These are phyloP conservation scores for Atta colombica DNA, from an alignment of 1,140 invertebrate genomes.

Conservation along the genomic window DNA sequence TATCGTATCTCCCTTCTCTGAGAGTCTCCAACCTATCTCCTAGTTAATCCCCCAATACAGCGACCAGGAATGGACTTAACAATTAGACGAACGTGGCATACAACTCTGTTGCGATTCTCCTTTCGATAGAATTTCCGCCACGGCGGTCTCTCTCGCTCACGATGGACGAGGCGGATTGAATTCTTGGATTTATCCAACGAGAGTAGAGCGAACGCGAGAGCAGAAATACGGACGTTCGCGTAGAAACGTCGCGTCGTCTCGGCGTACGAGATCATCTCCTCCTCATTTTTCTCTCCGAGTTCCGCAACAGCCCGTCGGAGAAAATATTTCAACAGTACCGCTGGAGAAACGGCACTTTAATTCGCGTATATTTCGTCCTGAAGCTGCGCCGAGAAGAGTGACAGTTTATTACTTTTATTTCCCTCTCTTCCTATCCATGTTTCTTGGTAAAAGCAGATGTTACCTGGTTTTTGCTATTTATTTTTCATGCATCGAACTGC, in stretches of 20 bases:
- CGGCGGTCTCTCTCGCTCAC: conserved; percentile 8
- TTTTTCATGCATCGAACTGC: neutral
- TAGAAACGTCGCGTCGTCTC: conserved; percentile 2
- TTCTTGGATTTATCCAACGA: conserved; percentile 33
- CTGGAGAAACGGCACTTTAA: conserved; percentile 54
- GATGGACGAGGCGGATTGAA: conserved; percentile 12
- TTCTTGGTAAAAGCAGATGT: conserved; percentile 39
- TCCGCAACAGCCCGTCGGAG: conserved; percentile 34
- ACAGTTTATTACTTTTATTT: conserved; percentile 55
- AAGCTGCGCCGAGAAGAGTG: conserved; percentile 19
- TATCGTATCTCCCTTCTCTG: conserved; percentile 6
- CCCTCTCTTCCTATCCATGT: neutral
- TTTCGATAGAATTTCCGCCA: conserved; percentile 42
- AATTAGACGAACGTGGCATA: conserved; percentile 40
- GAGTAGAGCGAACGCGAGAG: neutral
- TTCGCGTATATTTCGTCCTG: conserved; percentile 53
- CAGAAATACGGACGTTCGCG: neutral
- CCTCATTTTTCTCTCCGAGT: conserved; percentile 37
- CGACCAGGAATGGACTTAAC: conserved; percentile 50
- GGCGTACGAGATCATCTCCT: conserved; percentile 41
- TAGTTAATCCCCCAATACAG: conserved; percentile 24
- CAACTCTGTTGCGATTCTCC: conserved; percentile 21
- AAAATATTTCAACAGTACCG: conserved; percentile 43
- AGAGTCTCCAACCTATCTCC: neutral
- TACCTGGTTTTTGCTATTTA: neutral